Percentiles rank a stretch among this genome's conserved stretches.
Evolutionary conservation across 2,797 vertebrate species (phyloP).

Genomic region (Harpagifer antarcticus): DNA sequence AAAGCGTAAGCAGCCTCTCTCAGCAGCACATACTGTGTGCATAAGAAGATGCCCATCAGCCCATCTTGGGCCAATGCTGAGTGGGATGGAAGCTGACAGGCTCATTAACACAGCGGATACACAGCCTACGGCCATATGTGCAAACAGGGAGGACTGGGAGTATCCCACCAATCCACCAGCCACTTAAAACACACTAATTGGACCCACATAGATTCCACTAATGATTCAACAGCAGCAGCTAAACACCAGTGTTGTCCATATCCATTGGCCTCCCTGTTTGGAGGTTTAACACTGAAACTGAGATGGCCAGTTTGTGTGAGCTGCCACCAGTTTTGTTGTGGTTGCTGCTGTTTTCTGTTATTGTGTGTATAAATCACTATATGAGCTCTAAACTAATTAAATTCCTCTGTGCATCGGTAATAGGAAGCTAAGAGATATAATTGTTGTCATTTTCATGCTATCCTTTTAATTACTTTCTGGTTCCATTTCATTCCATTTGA

Average conservation of each 20-base stretch:
- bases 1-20: constrained; percentile 2
- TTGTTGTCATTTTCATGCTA: constrained; percentile 83
- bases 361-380: constrained; percentile 64
- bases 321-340: constrained; percentile 1
- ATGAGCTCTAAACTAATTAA: constrained; percentile 82
- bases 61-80: constrained; percentile 48
- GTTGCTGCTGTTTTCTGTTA: constrained; percentile 46
- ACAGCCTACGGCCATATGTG: constrained; percentile 81
- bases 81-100: constrained; percentile 73
- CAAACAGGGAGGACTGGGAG: constrained; percentile 79
- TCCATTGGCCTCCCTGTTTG: constrained; percentile 42
- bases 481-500: constrained; percentile 89
- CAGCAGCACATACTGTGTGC: constrained; percentile 15
- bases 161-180: constrained; percentile 71
- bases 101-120: constrained; percentile 82
- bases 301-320: constrained; percentile 16
- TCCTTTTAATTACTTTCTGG: constrained; percentile 89
- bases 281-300: constrained; percentile 34
- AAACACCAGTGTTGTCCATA: constrained; percentile 62
- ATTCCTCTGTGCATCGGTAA: constrained; percentile 80
- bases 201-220: constrained; percentile 71
- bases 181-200: constrained; percentile 84
- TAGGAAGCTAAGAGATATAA: constrained; percentile 86
- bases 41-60: constrained; percentile 45
- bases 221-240: constrained; percentile 69